Evolutionary conservation across 2,797 vertebrate species (phyloP), one percentile per base, ranked within the genome.

Genomic region (Rhinogobio ventralis): DNA sequence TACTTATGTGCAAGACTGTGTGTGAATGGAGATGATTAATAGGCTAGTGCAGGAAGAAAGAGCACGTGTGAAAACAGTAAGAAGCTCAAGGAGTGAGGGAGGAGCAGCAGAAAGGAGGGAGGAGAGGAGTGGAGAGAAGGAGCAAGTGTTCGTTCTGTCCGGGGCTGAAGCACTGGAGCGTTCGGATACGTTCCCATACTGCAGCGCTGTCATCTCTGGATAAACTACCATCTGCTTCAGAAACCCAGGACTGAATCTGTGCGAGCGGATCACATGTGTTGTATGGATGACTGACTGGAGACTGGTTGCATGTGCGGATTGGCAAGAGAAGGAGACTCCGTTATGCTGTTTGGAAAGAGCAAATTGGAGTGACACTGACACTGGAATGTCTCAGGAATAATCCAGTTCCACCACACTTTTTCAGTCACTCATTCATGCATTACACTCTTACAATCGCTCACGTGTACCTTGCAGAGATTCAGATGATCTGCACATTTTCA

Each of bases 1-100:
- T 84, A 87, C 82, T 85, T 89, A 85, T 77, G 7, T 64, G 86
- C 85, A 80, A 90, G 89, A 92, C 91, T 91, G 87, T 89, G 90
- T 86, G 86, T 92, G 89, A 71, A 84, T 71, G 72, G 77, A 85
- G 91, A 88, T 76, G 84, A 82, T 87, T 79, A 84, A 87, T 82
- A 66, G 62, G 3, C 1, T 79, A 79, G 74, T 39, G 68, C 8
- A 85, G 75, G 72, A 80, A 87, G 64, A 71, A 78, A 81, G 39
- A 69, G 57, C 69, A 51, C 66, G 20, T 81, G 66, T 74, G 90
- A 89, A 42, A 42, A 86, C 86, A 86, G 76, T 79, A 60, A 84
- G 81, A 30, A 85, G 71, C 68, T 73, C 85, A 84, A 28, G 74
- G 86, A 82, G 78, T 84, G 74, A 86, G 81, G 90, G 87, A 90